phyloP scores from a whole-genome alignment of 2,797 vertebrate species.

The Hozukius guyotensis region DNA sequence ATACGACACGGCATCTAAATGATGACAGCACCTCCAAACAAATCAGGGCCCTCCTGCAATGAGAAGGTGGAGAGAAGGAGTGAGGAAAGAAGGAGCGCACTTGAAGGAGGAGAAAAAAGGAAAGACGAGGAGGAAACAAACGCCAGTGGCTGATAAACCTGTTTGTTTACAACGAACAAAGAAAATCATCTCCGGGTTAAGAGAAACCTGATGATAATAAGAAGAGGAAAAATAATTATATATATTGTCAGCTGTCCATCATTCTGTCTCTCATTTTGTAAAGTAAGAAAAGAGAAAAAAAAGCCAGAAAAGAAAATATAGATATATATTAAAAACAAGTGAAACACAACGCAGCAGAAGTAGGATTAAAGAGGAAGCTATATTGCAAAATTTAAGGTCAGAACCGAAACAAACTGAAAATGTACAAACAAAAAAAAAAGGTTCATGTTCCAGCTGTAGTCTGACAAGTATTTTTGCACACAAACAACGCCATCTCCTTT shows the following conservation, averaged over 20 bases:
- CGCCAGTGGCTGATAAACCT: conserved; percentile 62
- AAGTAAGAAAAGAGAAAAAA: conserved; percentile 80
- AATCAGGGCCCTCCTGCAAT: conserved; percentile 93
- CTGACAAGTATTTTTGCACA: conserved; percentile 85
- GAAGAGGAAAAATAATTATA: conserved; percentile 82
- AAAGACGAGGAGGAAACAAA: conserved; percentile 52
- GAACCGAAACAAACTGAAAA: conserved; percentile 59
- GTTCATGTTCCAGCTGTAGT: conserved; percentile 77
- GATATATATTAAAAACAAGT: conserved; percentile 82
- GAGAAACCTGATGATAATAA: conserved; percentile 71
- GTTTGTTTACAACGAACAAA: conserved; percentile 72
- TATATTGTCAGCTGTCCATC: conserved; percentile 88
- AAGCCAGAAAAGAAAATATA: conserved; percentile 79
- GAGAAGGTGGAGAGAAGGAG: conserved; percentile 62
- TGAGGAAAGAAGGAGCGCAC: conserved; percentile 47
- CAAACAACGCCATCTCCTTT: conserved; percentile 66
- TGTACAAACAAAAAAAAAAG: conserved; percentile 52
- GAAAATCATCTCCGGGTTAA: conserved; percentile 76
- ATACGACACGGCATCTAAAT: conserved; percentile 92
- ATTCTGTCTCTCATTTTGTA: conserved; percentile 89
- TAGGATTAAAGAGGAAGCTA: conserved; percentile 72
- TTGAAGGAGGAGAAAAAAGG: conserved; percentile 57
- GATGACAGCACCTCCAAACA: conserved; percentile 95
- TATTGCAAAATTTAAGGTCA: conserved; percentile 77
- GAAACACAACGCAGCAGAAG: conserved; percentile 69